Base-by-base conservation (phyloP, 2,113 vertebrate genomes). In the Hassar affinis region DNA sequence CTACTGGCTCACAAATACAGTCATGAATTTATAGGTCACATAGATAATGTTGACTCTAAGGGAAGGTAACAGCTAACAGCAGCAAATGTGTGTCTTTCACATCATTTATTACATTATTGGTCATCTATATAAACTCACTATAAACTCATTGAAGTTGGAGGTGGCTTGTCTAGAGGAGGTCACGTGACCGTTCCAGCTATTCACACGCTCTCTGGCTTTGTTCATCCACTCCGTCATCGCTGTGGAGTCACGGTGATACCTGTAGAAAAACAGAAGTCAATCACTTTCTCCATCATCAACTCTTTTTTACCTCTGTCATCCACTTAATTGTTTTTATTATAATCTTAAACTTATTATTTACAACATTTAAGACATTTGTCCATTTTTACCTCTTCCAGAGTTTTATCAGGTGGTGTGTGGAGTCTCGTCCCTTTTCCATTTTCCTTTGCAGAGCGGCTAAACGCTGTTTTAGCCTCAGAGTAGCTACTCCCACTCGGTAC, bases 191-290 rank as follows among this genome's bases (percentile, higher is more conserved):
- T 91, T 94, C 94, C 94, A 97, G 76, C 66, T 87, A 75, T 92
- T 92, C 64, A 97, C 89, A 30, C 89, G 87, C 68, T 93, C 93
- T 83, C 91, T 93, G 86, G 97, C 93, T 52, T 86, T 88, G 52
- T 88, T 89, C 91, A 97, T 90, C 97, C 97, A 99, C 25, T 90
- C 90, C 20, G 77, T 86, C 64, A 99, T 86, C 2, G 86, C 90
- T 7, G 92, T 90, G 0, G 92, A 94, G 84, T 95, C 95, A 49
- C 61, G 88, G 61, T 87, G 90, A 79, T 96, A 99, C 88, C 98
- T 99, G 90, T 51, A 22, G 6, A 20, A 33, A 7, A 11, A 2
- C 11, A 66, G 51, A 6, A 27, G 25, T 9, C 20, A 6, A 14
- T 42, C 12, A 0, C 11, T 9, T 25, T 17, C 52, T 56, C 49